phyloP scores from a whole-genome alignment of 2,113 vertebrate species.

The Takifugu bimaculatus region DNA sequence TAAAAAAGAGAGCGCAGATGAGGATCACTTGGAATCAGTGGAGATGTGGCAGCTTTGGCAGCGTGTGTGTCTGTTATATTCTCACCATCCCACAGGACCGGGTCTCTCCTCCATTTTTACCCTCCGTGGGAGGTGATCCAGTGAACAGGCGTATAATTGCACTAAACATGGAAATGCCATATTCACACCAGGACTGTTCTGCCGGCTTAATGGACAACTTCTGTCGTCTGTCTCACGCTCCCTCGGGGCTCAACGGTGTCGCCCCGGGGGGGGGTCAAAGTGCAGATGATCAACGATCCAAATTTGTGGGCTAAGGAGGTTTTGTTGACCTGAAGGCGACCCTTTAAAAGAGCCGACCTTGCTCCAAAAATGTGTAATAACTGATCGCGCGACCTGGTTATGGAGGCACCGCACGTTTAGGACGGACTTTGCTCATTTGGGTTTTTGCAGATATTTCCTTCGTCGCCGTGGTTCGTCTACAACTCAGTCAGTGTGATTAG shows the following conservation, averaged over 20 bases:
- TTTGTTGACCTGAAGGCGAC: background rate
- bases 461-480: too few relatives aligned
- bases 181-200: slow-evolving; percentile 47
- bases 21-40: slow-evolving; percentile 20
- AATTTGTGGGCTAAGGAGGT: background rate
- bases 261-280: slow-evolving; percentile 5
- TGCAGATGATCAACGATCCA: slow-evolving; percentile 15
- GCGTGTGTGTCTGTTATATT: slow-evolving; percentile 13
- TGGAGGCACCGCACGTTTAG: too few relatives aligned
- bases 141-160: slow-evolving; percentile 50
- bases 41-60: slow-evolving; percentile 28
- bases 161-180: slow-evolving; percentile 57
- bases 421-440: too few relatives aligned
- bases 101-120: slow-evolving; percentile 28
- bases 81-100: slow-evolving; percentile 38
- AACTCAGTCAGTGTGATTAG: too few relatives aligned
- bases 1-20: slow-evolving; percentile 15
- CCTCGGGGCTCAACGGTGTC: background rate
- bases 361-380: too few relatives aligned
- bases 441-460: too few relatives aligned
- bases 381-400: too few relatives aligned
- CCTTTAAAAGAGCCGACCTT: too few relatives aligned
- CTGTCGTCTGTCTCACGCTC: slow-evolving; percentile 51
- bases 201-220: slow-evolving; percentile 55
- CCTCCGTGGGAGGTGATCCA: slow-evolving; percentile 45